A percentile compares a stretch with the other conserved stretches of the same genome.
These are phyloP conservation scores for Drosophila picticornis DNA, from an alignment of 2,888 invertebrate genomes.

Conservation along the genomic window DNA sequence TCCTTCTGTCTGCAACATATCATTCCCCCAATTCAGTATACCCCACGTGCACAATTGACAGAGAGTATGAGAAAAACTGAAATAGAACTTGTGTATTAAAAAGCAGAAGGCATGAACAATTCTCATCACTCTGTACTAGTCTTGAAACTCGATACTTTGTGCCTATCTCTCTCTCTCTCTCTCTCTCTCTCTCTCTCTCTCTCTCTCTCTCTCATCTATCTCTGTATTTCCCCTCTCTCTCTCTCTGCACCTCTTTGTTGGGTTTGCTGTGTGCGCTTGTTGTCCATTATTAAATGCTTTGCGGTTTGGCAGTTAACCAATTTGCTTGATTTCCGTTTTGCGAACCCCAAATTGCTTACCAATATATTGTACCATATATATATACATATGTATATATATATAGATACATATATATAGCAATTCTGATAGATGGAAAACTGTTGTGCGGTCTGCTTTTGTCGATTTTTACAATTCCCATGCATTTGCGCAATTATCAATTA, in stretches of 20 bases:
- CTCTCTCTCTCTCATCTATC: background rate
- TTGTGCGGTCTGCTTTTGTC: slow-evolving; percentile 61
- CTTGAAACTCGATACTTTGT: slow-evolving; percentile 11
- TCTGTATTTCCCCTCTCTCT: background rate
- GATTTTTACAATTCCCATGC: slow-evolving; percentile 57
- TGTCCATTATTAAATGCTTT: slow-evolving; percentile 76
- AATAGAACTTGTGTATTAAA: background rate
- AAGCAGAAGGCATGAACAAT: background rate
- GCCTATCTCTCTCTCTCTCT: background rate
- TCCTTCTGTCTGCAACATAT: background rate
- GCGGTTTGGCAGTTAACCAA: slow-evolving; percentile 75
- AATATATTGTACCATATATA: slow-evolving; percentile 15
- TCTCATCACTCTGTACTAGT: background rate
- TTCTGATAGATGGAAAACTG: slow-evolving; percentile 65
- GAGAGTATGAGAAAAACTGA: background rate
- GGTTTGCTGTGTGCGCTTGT: background rate
- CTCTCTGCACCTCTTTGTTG: background rate
- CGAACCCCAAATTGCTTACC: slow-evolving; percentile 13
- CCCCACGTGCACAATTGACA: background rate
- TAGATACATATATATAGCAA: slow-evolving; percentile 44
- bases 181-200: background rate
- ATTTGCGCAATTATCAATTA: slow-evolving; percentile 80
- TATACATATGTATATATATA: background rate
- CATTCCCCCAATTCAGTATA: background rate
- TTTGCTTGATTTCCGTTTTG: slow-evolving; percentile 66